Base-by-base conservation (phyloP, 2,797 vertebrate genomes). In the Coilia nasus region DNA sequence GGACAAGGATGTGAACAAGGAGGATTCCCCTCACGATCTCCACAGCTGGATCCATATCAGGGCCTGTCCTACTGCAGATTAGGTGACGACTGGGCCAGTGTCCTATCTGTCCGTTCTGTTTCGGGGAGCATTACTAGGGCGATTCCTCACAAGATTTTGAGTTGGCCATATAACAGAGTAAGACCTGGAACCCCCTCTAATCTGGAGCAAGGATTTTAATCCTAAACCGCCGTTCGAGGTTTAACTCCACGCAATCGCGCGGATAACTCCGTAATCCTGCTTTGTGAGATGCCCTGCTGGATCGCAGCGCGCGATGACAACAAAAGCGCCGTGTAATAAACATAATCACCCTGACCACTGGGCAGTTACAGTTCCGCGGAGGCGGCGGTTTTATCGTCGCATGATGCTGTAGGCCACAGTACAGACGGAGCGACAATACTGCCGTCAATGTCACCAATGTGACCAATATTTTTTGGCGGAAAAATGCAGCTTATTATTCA, bases 231-330 rank as follows among this genome's bases (percentile, higher is more conserved):
- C 71, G 2, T 78, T 44, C 41, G 31, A 35, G 71, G 31, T 78
- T 41, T 78, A 41, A 78, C 71, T 78, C 35, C 71, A 35, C 7
- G 67, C 67, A 31, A 75, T 44, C 71, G 35, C 41, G 31, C 6
- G 31, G 71, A 78, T 41, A 78, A 78, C 71, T 78, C 71, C 17
- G 9, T 78, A 78, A 78, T 78, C 71, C 71, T 44, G 15, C 71
- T 78, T 78, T 78, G 71, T 78, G 71, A 78, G 71, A 41, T 78
- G 35, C 31, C 67, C 31, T 1, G 31, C 31, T 41, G 71, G 71
- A 78, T 31, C 35, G 2, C 71, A 7, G 35, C 35, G 71, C 71
- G 35, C 35, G 19, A 78, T 78, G 35, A 78, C 71, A 78, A 78
- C 71, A 78, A 78, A 78, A 78, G 31, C 31, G 19, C 3, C 9